A percentile compares a stretch with the other conserved stretches of the same genome.
Evolutionary conservation across 2,797 vertebrate genomes (phyloP).

Genomic region (Macropus fuliginosus): DNA sequence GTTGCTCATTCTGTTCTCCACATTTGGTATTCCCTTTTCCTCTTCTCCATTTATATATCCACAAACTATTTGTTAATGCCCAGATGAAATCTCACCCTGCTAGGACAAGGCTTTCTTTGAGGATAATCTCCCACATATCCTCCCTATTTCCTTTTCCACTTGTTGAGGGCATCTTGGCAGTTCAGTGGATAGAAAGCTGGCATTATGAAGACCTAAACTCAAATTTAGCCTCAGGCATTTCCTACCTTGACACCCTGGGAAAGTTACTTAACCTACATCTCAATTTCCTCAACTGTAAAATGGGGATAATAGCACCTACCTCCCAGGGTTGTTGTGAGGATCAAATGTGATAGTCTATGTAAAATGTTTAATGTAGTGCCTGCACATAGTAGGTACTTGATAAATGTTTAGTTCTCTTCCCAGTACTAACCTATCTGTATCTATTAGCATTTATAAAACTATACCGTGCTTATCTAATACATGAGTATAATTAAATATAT

Average conservation of each 20-base stretch:
- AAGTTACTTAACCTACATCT: background rate
- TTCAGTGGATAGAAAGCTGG: background rate
- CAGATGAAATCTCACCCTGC: rapidly evolving
- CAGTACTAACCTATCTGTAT: background rate
- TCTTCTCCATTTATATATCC: background rate
- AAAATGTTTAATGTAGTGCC: background rate
- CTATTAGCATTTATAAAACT: background rate
- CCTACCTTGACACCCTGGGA: background rate
- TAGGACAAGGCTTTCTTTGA: background rate
- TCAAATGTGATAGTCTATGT: background rate
- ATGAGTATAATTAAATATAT: background rate
- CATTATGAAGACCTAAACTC: background rate
- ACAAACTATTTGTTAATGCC: background rate
- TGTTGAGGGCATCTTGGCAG: background rate
- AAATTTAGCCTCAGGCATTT: background rate
- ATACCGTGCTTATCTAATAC: background rate
- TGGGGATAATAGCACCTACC: background rate
- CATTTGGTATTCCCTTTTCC: background rate
- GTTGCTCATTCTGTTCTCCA: background rate
- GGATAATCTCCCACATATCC: background rate
- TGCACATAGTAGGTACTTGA: background rate
- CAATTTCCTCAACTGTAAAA: background rate
- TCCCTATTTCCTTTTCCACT: background rate
- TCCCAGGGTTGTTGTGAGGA: background rate
- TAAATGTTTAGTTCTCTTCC: background rate